Conservation (phyloP, 1,140 invertebrate genomes). For the Tribolium madens region DNA sequence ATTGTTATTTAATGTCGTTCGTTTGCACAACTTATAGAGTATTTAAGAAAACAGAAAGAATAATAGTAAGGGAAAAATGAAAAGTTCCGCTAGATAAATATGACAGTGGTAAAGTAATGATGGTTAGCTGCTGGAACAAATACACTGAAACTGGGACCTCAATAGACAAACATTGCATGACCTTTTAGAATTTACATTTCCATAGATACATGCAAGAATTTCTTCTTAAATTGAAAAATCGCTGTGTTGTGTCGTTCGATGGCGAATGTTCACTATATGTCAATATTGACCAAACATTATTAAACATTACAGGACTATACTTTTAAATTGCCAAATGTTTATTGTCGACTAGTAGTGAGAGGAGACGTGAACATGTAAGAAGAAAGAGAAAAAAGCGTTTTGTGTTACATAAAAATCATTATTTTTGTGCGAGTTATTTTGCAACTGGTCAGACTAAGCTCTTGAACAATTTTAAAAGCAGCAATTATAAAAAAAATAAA, state of each 20-base stretch:
- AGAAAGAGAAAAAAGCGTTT: neutral
- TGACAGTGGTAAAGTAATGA: slow-evolving; percentile 22
- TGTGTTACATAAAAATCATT: no score
- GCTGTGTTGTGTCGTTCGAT: slow-evolving; percentile 1
- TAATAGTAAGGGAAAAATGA: neutral
- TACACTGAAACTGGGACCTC: slow-evolving; percentile 32
- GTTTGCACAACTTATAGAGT: slow-evolving; percentile 25
- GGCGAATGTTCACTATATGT: slow-evolving; percentile 9
- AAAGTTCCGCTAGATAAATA: slow-evolving; percentile 21
- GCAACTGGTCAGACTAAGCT: neutral
- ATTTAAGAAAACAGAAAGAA: neutral
- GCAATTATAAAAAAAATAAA: neutral
- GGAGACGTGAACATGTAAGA: neutral
- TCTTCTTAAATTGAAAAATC: slow-evolving; percentile 30
- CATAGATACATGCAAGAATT: slow-evolving; percentile 39
- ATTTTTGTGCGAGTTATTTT: neutral
- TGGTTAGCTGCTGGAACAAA: slow-evolving; percentile 31
- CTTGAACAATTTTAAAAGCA: neutral
- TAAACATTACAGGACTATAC: slow-evolving; percentile 32
- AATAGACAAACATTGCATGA: slow-evolving; percentile 3
- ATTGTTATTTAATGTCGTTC: slow-evolving; percentile 28
- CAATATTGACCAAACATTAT: slow-evolving; percentile 31
- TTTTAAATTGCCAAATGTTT: slow-evolving; percentile 38
- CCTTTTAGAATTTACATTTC: slow-evolving; percentile 33
- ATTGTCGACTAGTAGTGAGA: neutral